phyloP scores from a whole-genome alignment of 2,888 invertebrate genomes.

The Mythimna lalbum region DNA sequence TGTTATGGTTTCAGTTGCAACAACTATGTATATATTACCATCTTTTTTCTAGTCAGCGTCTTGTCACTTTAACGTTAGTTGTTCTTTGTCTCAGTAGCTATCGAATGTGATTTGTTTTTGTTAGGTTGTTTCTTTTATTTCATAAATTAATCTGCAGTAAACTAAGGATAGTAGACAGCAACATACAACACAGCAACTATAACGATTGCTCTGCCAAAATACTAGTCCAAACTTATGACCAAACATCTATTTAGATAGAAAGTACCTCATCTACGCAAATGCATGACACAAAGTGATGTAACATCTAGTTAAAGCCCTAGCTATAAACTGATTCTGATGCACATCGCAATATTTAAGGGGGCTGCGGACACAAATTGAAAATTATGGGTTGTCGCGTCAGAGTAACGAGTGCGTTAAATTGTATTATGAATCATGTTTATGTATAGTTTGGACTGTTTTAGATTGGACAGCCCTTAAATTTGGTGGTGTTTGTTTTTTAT shows the following conservation, averaged over 20 bases:
- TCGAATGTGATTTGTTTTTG: no score
- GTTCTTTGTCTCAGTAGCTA: no score
- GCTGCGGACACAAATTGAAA: constrained; percentile 87
- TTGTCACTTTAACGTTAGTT: no score
- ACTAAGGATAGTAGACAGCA: neutral
- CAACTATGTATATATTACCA: no score
- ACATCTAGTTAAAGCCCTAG: constrained; percentile 66
- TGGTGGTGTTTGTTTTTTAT: constrained; percentile 29
- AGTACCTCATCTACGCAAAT: constrained; percentile 39
- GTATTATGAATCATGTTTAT: constrained; percentile 72
- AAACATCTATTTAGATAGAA: constrained; percentile 23
- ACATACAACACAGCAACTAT: neutral
- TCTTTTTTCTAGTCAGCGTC: no score
- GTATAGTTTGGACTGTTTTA: constrained; percentile 55
- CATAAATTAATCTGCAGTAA: neutral
- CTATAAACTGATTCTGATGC: constrained; percentile 76
- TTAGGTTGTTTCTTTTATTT: neutral
- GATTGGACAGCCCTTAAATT: constrained; percentile 50
- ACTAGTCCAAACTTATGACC: constrained; percentile 9
- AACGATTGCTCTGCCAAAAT: constrained; percentile 10
- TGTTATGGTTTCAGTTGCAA: no score
- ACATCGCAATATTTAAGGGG: constrained; percentile 81
- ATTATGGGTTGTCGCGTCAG: constrained; percentile 82
- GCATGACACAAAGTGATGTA: constrained; percentile 47
- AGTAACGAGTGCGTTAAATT: constrained; percentile 81